Base-by-base conservation (phyloP, 2,888 invertebrate genomes). In the Drosophila kambysellisi region DNA sequence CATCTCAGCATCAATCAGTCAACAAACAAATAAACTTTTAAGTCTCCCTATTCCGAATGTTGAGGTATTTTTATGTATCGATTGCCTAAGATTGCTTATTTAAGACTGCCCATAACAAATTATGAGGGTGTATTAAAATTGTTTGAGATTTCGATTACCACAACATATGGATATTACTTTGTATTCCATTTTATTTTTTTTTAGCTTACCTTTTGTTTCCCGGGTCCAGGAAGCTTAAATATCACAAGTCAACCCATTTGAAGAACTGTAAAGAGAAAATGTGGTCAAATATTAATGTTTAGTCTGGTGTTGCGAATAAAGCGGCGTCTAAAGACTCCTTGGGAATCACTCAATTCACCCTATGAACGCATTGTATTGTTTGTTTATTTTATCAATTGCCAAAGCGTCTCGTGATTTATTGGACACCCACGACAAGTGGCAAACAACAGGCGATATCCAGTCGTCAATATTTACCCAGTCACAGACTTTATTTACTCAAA, bases 171-270 rank as follows among this genome's bases (percentile, higher is more conserved):
- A n/a, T 17, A 2, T 20, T 4, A 8, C 7, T 11, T 56, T n/a
- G 6, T 20, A 20, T 4, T 25, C 25, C 2, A 25, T 25, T 25
- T 25, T 25, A 25, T 54, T 57, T 5, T n/a, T 41, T 0, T 39
- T 6, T n/a, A 46, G 39, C 85, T 90, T 87, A 93, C 93, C 92
- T 93, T 92, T 92, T 92, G 82, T 88, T 88, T 93, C 93, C 92
- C 92, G 93, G 93, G 91, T 91, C 90, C 92, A 93, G 93, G 93
- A 93, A 85, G 90, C 83, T 83, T 86, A 81, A 77, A 82, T 91
- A 85, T 88, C 91, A 89, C 91, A 91, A 92, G 90, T 93, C 93
- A 93, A 92, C 93, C 93, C 93, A 93, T 93, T 87, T 93, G 93
- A 93, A 91, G 88, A 92, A 92, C 93, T 93, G 86, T 56, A 93